Conservation (phyloP, 2,797 vertebrate species). For the Tokudaia tokunoshimensis region DNA sequence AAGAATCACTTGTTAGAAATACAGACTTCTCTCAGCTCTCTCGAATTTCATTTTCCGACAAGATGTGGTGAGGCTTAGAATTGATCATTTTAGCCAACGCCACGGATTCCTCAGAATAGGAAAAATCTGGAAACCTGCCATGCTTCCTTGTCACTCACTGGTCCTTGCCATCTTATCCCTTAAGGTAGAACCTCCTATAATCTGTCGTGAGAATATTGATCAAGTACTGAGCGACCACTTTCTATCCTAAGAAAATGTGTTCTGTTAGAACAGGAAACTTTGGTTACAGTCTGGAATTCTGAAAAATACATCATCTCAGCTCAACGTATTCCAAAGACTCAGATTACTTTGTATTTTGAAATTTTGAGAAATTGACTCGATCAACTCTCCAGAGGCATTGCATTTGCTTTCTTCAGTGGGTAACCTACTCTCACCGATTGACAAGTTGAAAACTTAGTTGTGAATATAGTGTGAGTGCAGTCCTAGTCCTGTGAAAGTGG, state of each 20-base stretch:
- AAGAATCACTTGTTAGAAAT: slow-evolving; percentile 42
- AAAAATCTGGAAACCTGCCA: slow-evolving; percentile 14
- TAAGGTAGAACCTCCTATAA: slow-evolving; percentile 29
- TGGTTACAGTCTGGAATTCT: slow-evolving; percentile 38
- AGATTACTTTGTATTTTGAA: slow-evolving; percentile 50
- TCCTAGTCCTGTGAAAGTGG: slow-evolving; percentile 43
- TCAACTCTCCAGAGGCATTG: not conserved
- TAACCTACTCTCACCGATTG: slow-evolving; percentile 68
- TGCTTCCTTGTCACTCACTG: not conserved
- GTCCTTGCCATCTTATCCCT: not conserved
- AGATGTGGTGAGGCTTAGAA: not conserved
- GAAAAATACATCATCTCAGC: slow-evolving; percentile 57
- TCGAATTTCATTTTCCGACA: not conserved
- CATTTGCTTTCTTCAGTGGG: slow-evolving; percentile 52
- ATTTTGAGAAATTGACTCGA: not conserved
- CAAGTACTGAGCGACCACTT: not conserved
- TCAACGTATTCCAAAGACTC: not conserved
- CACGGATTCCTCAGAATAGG: slow-evolving; percentile 21
- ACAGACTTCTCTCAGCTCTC: not conserved
- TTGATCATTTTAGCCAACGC: not conserved
- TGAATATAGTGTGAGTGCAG: slow-evolving; percentile 5
- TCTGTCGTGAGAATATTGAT: not conserved
- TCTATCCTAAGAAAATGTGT: not conserved
- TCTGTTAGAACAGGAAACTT: slow-evolving; percentile 30
- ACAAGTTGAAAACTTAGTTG: slow-evolving; percentile 62